These are phyloP conservation scores for Lutjanus erythropterus DNA, from an alignment of 2,113 vertebrate genomes.

Conservation along the genomic window DNA sequence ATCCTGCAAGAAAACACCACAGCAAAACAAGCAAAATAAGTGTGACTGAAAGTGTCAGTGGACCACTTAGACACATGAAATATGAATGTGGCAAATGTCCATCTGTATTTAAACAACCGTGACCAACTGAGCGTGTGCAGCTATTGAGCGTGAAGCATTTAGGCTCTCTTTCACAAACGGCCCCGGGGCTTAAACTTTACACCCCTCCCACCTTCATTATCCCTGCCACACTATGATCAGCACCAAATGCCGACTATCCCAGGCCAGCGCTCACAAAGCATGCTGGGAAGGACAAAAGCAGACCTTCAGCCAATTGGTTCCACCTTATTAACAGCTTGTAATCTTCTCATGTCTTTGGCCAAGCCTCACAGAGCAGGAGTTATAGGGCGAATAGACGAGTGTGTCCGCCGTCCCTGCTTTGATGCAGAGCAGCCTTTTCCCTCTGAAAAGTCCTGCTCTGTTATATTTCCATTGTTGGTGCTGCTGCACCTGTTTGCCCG, in stretches of 20 bases:
- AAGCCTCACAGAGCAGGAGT: slow-evolving; percentile 75
- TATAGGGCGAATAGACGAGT: slow-evolving; percentile 64
- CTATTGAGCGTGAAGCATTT: slow-evolving; percentile 76
- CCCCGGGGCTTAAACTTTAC: slow-evolving; percentile 75
- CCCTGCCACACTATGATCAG: slow-evolving; percentile 75
- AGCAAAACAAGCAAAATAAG: neutral
- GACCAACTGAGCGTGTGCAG: slow-evolving; percentile 80
- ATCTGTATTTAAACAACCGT: slow-evolving; percentile 79
- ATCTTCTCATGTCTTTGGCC: slow-evolving; percentile 94
- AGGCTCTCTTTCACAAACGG: slow-evolving; percentile 80
- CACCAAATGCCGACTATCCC: slow-evolving; percentile 91
- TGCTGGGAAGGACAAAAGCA: slow-evolving; percentile 86
- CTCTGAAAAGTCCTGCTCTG: slow-evolving; percentile 66
- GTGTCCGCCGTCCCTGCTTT: slow-evolving; percentile 69
- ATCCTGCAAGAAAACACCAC: neutral
- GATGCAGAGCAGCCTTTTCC: slow-evolving; percentile 67
- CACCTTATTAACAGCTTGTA: slow-evolving; percentile 98
- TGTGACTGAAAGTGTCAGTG: slow-evolving; percentile 47
- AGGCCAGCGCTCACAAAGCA: slow-evolving; percentile 90
- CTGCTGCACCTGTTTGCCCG: slow-evolving; percentile 83
- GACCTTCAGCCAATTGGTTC: slow-evolving; percentile 92
- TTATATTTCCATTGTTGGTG: slow-evolving; percentile 75
- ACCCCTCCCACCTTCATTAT: slow-evolving; percentile 78
- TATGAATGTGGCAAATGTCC: slow-evolving; percentile 71
- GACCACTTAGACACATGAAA: slow-evolving; percentile 64